Base-by-base conservation (phyloP, 2,888 invertebrate species). In the Halictus quadricinctus region DNA sequence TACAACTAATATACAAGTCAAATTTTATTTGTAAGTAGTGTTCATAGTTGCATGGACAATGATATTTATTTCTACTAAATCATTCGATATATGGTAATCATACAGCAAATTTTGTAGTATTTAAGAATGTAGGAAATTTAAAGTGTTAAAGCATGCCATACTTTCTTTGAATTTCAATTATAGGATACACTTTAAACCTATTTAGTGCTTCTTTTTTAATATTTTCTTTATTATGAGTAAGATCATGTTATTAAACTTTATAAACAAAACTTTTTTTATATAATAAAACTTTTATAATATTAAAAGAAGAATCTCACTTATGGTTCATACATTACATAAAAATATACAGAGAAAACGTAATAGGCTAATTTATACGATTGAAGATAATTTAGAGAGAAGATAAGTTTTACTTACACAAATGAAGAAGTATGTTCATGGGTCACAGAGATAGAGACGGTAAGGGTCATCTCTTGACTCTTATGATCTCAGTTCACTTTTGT, bases 401-500 rank as follows among this genome's bases (percentile, higher is more conserved):
- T 91, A 92, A 93, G 92, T 90, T 87, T 85, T 89, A 90, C 91
- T 85, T 89, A 90, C 88, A 90, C 89, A 82, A 82, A 89, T 88
- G 79, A 82, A 77, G 84, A 87, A 85, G 76, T 88, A 89, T 86
- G 88, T 88, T 88, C 90, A 86, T 91, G 88, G 91, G 92, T 92
- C 91, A 91, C 84, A 87, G 85, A 90, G 93, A 93, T 94, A 93
- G 89, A 88, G 92, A 89, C 88, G 89, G 89, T 90, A 91, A 93
- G 92, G 93, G 94, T 94, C 94, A 94, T 94, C 93, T 90, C 91
- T 91, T 90, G 92, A 93, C 92, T 93, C 90, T 87, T 81, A 88
- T 92, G 91, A 93, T 91, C 91, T 90, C 92, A 93, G 93, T 94
- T 89, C 88, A 90, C 87, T 92, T 91, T 90, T 90, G 87, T 90